Evolutionary conservation across 2,888 invertebrate genomes (phyloP), one percentile per base, ranked within the genome.

Genomic region (Osmoderma eremita): DNA sequence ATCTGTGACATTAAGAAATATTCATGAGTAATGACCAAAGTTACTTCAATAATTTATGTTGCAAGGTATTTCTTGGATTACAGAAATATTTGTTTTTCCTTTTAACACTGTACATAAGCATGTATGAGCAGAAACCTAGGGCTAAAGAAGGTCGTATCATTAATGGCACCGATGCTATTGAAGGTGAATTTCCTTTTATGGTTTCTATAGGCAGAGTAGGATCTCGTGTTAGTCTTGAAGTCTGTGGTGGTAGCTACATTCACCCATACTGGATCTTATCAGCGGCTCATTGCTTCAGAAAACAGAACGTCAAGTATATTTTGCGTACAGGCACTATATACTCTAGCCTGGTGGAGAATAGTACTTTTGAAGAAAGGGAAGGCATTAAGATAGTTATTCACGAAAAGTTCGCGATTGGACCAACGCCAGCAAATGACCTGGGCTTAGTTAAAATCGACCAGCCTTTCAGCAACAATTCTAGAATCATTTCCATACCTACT

Each of bases 161-260:
- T 20, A 17, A 2, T 12, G 48, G 48, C 10, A 5, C 18, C 17
- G 18, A 48, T n/a, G 48, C 4, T 10, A 20, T 8, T 17, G 20
- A 48, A 18, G 17, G 24, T 8, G 50, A 51, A 24, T 51, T 15
- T 51, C 50, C 50, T 1, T 51, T 30, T 15, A 51, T 51, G 50
- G 50, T 51, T 4, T 12, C 30, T 13, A 30, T 51, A 15, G 13
- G 30, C 13, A 15, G 22, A 8, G 30, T 6, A 24, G 8, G 5
- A 1, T 6, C 0, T n/a, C 5, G 8, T 13, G 15, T 30, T 5
- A 15, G 15, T 24, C 5, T 30, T 2, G 24, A 51, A 8, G 15
- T 15, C 1, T 51, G 50, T 10, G 50, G 50, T 13, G 50, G 50
- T 8, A 51, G 24, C 6, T 51, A 51, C 15, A 30, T 51, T 4